phyloP scores from a whole-genome alignment of 2,888 invertebrate genomes.

The Chouioia cunea region DNA sequence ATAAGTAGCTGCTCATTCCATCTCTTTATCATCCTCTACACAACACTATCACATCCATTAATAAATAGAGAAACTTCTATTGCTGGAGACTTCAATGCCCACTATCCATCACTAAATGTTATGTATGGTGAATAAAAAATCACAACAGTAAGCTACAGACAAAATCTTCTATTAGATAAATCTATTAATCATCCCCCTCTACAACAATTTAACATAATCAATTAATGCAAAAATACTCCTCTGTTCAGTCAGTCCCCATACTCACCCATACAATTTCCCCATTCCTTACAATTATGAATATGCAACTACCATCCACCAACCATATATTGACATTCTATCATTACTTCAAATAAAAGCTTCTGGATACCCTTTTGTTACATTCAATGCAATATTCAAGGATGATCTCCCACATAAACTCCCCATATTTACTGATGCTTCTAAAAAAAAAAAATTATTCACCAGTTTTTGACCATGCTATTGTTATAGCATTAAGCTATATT shows the following conservation, averaged over 20 bases:
- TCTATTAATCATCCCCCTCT: constrained; percentile 1
- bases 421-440: constrained; percentile 5
- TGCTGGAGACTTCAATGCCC: too few species aligned
- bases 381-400: not conserved
- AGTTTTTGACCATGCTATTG: not conserved
- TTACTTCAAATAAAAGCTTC: not conserved
- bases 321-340: not conserved
- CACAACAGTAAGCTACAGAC: not conserved
- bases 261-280: not conserved
- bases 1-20: too few species aligned
- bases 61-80: too few species aligned
- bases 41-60: too few species aligned
- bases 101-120: constrained; percentile 14
- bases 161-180: not conserved
- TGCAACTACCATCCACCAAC: not conserved
- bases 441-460: not conserved
- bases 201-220: too few species aligned
- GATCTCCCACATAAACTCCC: not conserved
- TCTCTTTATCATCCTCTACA: too few species aligned
- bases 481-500: not conserved
- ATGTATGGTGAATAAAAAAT: not conserved
- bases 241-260: not conserved
- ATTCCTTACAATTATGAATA: not conserved
- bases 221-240: not conserved
- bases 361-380: not conserved